Evolutionary conservation across 1,140 invertebrate species (phyloP).

Genomic region (Laupala kohalensis): DNA sequence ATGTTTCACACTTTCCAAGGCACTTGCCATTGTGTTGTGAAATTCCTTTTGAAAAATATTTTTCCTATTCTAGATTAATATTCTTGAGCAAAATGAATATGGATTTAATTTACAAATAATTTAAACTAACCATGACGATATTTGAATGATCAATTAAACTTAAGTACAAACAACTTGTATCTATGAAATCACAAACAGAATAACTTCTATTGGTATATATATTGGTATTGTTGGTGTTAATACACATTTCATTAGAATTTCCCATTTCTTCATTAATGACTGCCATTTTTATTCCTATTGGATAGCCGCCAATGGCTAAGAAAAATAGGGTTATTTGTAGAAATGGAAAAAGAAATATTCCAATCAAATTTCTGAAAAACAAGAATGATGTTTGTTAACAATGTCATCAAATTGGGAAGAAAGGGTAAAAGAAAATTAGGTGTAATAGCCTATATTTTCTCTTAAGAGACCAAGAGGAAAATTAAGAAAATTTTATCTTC

Average conservation of each 20-base stretch:
- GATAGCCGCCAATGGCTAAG: conserved; percentile 62
- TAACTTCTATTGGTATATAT: neutral
- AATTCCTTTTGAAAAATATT: conserved; percentile 27
- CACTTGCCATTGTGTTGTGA: conserved; percentile 39
- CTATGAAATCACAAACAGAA: neutral
- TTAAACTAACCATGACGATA: neutral
- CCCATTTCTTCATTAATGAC: conserved; percentile 65
- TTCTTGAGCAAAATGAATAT: neutral
- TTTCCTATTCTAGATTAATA: neutral
- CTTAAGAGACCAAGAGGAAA: too few relatives aligned
- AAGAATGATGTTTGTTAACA: conserved; percentile 10
- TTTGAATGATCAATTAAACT: neutral
- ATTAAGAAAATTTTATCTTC: too few relatives aligned
- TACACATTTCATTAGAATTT: too few relatives aligned
- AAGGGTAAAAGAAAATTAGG: too few relatives aligned
- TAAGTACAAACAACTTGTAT: neutral
- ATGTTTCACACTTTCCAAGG: conserved; percentile 40
- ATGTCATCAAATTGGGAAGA: too few relatives aligned
- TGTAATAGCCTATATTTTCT: too few relatives aligned
- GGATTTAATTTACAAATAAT: neutral
- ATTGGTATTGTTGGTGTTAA: conserved; percentile 24
- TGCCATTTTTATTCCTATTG: conserved; percentile 53
- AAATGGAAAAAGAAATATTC: conserved; percentile 68
- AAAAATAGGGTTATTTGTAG: conserved; percentile 69
- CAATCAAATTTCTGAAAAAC: conserved; percentile 52